Evolutionary conservation across 2,797 vertebrate species (phyloP), one percentile per base, ranked within the genome.

Genomic region (Selene dorsalis): DNA sequence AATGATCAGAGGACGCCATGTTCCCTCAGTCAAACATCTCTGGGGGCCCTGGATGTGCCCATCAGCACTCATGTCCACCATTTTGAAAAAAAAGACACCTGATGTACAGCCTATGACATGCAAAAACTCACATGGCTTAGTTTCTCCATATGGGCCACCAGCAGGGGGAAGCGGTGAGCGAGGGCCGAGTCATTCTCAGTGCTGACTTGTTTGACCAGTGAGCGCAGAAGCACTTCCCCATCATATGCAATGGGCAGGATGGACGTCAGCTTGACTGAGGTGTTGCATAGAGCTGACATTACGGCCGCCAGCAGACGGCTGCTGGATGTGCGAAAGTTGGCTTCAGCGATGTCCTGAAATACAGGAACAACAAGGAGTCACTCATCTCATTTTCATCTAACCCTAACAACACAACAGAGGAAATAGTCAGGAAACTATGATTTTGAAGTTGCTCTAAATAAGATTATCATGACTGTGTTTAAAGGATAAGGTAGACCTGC

Each of bases 61-160:
- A 20, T 14, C 2, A 2, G n/a, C 28, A 47, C 5, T 20, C 4
- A 67, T 14, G 10, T 58, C n/a, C 35, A 58, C 28, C 28, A 57
- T 69, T 73, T 38, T 60, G 13, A 64, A 50, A 64, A 26, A n/a
- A 32, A 66, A 7, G 16, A 57, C 6, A 63, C 3, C 24, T 74
- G 39, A 66, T 53, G 22, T 22, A 24, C 38, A 58, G 38, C 22
- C 16, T 59, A 69, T 17, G 11, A 52, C 3, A 1, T 53, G 10
- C 35, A 30, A 47, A 55, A 14, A 80, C 95, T 91, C 72, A 98
- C 98, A 92, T 99, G 98, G 87, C 98, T 99, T 59, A 99, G 96
- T 86, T 99, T 99, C 91, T 99, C 98, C 98, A 99, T 99, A 84
- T 98, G 97, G 24, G 97, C 95, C 72, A 99, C 98, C 93, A 99